Evolutionary conservation across 2,113 vertebrate species (phyloP), one percentile per base, ranked within the genome.

Genomic region (Siniperca knerii): DNA sequence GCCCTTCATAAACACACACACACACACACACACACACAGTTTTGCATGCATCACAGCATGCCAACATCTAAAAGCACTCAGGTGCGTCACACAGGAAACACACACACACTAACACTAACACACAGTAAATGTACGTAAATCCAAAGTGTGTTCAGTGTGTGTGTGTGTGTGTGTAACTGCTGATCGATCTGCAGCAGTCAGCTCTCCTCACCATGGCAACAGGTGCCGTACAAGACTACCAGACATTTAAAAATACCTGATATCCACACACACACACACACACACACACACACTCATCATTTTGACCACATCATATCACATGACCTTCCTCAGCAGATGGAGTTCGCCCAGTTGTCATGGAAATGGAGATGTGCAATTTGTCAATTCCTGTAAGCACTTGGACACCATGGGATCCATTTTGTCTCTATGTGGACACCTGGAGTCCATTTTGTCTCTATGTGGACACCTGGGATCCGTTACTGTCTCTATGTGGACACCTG

Each of bases 171-270:
- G 44, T 55, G 70, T 11, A 9, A n/a, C 29, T 46, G 33, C 35
- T 40, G 25, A 89, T 86, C 25, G 58, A 82, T 85, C 66, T 60
- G 52, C 81, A 73, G 89, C 69, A 71, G 48, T 66, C 61, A 9
- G 55, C 72, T 75, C 87, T 65, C 58, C 50, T 90, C 83, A 83
- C 80, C 89, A 90, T 90, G 86, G 89, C 77, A 90, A 90, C 86
- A 68, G 68, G 61, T 80, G 50, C 42, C 4, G 10, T n/a, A 75
- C 66, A 77, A 77, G 79, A 77, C 71, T 10, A 35, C 40, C 75
- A 87, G 66, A 71, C 48, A 60, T 64, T 29, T 74, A 55, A 33
- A 86, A 77, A 72, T 77, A 65, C 64, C 55, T 29, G 37, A 44
- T 23, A 11, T 54, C 40, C 52, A 37, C 42, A 48, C 62, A 67